Conservation (phyloP, 2,888 invertebrate genomes). For the Archips crataeganus region DNA sequence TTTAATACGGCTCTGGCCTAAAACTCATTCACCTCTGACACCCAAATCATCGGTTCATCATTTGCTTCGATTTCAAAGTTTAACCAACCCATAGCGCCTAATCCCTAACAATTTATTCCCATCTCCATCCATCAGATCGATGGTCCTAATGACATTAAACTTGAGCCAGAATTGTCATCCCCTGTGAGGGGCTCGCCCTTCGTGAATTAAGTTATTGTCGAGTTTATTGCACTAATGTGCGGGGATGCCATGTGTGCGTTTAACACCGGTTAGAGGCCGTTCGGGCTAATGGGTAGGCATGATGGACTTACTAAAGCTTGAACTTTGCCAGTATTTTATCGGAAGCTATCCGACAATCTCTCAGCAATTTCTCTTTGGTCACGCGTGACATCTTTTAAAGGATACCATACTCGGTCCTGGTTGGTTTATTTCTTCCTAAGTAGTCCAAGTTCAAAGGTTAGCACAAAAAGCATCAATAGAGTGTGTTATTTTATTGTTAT, state of each 20-base stretch:
- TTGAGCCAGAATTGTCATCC: constrained; percentile 67
- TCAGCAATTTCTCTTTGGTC: background rate
- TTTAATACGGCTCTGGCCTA: background rate
- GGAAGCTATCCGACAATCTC: background rate
- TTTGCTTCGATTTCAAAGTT: constrained; percentile 6
- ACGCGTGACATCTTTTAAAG: background rate
- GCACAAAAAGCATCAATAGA: no score
- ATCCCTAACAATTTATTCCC: constrained; percentile 30
- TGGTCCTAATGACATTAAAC: constrained; percentile 77
- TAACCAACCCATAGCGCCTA: constrained; percentile 26
- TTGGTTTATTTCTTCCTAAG: no score
- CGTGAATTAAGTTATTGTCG: constrained; percentile 84
- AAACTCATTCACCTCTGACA: background rate
- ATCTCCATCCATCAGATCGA: constrained; percentile 59
- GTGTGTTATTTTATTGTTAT: no score
- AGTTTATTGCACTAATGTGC: constrained; percentile 83
- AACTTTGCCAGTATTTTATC: background rate
- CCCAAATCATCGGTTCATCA: background rate
- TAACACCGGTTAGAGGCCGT: constrained; percentile 41
- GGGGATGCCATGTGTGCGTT: constrained; percentile 58
- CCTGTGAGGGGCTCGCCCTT: constrained; percentile 72
- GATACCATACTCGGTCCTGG: no score
- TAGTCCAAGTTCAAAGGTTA: no score
- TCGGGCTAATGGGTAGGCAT: constrained; percentile 7
- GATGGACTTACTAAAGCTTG: background rate